Percentiles rank a stretch among this genome's conserved stretches.
phyloP scores from a whole-genome alignment of 1,140 invertebrate species.

The Ceratosolen solmsi region DNA sequence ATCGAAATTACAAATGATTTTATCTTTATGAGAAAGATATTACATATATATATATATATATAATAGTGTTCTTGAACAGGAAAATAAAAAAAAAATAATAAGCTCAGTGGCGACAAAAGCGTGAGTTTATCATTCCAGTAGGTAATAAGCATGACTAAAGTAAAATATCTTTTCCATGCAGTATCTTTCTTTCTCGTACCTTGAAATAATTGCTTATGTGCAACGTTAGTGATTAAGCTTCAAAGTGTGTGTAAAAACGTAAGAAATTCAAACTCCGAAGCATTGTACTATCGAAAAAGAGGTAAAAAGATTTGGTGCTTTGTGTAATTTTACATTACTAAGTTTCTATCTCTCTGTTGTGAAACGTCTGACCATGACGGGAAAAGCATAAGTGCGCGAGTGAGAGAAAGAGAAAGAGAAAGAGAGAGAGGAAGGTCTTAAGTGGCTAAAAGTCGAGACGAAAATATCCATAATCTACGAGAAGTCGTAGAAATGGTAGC shows the following conservation, averaged over 20 bases:
- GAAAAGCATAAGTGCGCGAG: neutral
- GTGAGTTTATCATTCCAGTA: constrained; percentile 15
- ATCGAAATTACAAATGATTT: too few relatives aligned
- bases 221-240: constrained; percentile 4
- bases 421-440: constrained; percentile 24
- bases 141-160: constrained; percentile 22
- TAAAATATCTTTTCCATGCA: neutral
- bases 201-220: constrained; percentile 5
- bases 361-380: constrained; percentile 4
- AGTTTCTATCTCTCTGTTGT: neutral
- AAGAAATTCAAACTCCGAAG: neutral
- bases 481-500: constrained; percentile 10
- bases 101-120: neutral
- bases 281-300: neutral
- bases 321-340: neutral
- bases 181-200: neutral
- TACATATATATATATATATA: too few relatives aligned
- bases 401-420: neutral
- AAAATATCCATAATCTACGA: constrained; percentile 40
- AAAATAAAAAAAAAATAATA: neutral
- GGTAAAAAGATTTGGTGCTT: neutral
- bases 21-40: too few relatives aligned
- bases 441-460: constrained; percentile 31
- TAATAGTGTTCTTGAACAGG: neutral
- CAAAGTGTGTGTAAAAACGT: neutral